Conservation (phyloP, 1,140 invertebrate genomes). For the Drosophila grimshawi region DNA sequence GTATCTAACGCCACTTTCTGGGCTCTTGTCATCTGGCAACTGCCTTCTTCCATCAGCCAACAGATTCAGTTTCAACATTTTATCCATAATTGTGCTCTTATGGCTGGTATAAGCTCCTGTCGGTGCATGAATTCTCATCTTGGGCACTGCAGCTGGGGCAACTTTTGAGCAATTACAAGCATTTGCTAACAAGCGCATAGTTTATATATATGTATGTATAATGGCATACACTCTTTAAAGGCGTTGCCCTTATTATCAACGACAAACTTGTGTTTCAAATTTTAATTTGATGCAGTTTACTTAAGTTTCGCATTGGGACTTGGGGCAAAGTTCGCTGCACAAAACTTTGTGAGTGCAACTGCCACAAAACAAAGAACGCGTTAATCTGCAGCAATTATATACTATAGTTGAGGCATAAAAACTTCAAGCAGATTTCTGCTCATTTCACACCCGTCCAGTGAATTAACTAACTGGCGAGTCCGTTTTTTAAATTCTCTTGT, state of each 20-base stretch:
- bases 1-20: constrained; percentile 19
- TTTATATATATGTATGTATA: constrained; percentile 45
- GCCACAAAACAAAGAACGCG: constrained; percentile 10
- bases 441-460: background rate
- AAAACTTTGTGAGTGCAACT: constrained; percentile 34
- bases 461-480: background rate
- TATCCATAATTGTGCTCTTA: background rate
- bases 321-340: constrained; percentile 37
- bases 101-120: constrained; percentile 4
- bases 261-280: constrained; percentile 48
- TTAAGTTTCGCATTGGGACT: constrained; percentile 59
- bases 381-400: constrained; percentile 1
- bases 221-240: constrained; percentile 34
- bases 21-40: constrained; percentile 9
- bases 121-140: background rate
- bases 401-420: constrained; percentile 12
- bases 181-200: constrained; percentile 60
- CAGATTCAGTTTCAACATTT: constrained; percentile 12
- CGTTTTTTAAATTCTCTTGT: background rate
- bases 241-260: constrained; percentile 21
- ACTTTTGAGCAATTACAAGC: constrained; percentile 55
- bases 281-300: constrained; percentile 70
- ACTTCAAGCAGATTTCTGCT: background rate
- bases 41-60: background rate
- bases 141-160: background rate